Evolutionary conservation across 2,113 vertebrate species (phyloP).

Genomic region (Pangasianodon gigas): DNA sequence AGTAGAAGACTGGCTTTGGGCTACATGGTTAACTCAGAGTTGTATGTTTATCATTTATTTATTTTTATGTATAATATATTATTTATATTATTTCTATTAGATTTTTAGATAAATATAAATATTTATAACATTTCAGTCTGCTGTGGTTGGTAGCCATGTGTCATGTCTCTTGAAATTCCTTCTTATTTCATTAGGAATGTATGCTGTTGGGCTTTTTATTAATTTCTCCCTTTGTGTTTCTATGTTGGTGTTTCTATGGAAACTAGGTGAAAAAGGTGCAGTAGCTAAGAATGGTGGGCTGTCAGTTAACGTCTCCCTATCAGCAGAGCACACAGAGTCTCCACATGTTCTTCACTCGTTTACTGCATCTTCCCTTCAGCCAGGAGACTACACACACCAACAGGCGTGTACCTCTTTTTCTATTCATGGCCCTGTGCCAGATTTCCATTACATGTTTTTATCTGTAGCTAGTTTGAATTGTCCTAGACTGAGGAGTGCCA

Average conservation of each 20-base stretch:
- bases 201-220: neutral
- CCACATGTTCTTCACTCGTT: conserved; percentile 27
- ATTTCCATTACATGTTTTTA: conserved; percentile 16
- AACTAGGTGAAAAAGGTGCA: conserved; percentile 43
- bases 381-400: conserved; percentile 8
- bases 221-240: conserved; percentile 1
- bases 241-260: conserved; percentile 43
- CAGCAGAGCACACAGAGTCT: conserved; percentile 32
- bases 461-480: neutral
- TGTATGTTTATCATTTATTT: neutral
- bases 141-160: neutral
- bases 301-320: conserved; percentile 26
- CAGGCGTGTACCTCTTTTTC: conserved; percentile 31
- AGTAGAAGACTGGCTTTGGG: neutral
- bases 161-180: neutral
- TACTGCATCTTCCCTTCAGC: conserved; percentile 29
- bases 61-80: too few species aligned
- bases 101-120: too few species aligned
- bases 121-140: neutral
- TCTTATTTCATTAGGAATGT: neutral
- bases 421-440: neutral
- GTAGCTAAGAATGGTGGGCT: conserved; percentile 27
- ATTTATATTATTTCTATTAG: too few species aligned
- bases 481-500: neutral
- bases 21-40: neutral